Evolutionary conservation across 1,140 invertebrate species (phyloP).

Genomic region (Drosophila mojavensis): DNA sequence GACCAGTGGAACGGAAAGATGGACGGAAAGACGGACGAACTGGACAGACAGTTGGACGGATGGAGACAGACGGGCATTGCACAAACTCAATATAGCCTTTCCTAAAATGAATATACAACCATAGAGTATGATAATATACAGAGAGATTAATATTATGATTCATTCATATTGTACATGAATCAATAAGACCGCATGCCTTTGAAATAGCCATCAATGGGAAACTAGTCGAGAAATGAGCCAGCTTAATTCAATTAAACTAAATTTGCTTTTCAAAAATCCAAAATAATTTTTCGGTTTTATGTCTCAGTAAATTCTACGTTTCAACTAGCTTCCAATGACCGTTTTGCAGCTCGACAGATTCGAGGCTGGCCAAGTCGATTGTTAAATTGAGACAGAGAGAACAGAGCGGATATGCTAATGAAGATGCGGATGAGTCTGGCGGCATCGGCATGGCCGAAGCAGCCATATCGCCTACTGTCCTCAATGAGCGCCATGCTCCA

Average conservation of each 20-base stretch:
- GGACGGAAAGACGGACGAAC: too few relatives aligned
- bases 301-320: not conserved
- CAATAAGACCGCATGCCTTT: too few relatives aligned
- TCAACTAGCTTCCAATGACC: not conserved
- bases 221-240: too few relatives aligned
- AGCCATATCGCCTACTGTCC: not conserved
- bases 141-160: too few relatives aligned
- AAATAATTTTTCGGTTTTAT: conserved; percentile 1
- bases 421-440: not conserved
- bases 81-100: too few relatives aligned
- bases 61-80: too few relatives aligned
- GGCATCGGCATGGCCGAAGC: not conserved
- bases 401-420: not conserved
- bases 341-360: not conserved
- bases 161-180: too few relatives aligned
- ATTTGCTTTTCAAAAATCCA: not conserved
- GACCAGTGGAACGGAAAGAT: too few relatives aligned
- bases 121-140: too few relatives aligned
- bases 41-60: too few relatives aligned
- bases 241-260: not conserved
- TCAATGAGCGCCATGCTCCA: not conserved
- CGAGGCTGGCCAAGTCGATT: not conserved
- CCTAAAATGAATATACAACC: too few relatives aligned
- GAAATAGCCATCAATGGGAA: not conserved
- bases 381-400: not conserved